Evolutionary conservation across 2,888 invertebrate species (phyloP).

Genomic region (Acanthosepion lycidas): DNA sequence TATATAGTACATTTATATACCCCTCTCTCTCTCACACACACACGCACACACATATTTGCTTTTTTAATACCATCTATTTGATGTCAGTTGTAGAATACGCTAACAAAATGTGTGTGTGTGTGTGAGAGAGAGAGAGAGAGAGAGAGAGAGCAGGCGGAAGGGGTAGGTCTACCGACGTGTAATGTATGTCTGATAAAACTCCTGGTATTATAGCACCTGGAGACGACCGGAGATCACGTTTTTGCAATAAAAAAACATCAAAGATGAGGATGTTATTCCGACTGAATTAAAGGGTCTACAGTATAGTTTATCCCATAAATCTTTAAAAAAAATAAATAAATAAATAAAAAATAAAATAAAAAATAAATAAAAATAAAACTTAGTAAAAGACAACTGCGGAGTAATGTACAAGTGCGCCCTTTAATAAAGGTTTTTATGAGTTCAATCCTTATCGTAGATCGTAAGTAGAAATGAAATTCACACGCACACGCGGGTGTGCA

Average conservation of each 20-base stretch:
- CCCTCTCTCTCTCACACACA: background rate
- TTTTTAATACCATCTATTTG: background rate
- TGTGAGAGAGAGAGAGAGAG: too few relatives aligned
- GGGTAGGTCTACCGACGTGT: background rate
- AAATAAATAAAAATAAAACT: too few relatives aligned
- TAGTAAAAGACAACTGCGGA: too few relatives aligned
- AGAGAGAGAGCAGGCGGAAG: background rate
- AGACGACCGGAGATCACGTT: background rate
- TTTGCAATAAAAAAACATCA: background rate
- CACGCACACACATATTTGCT: background rate
- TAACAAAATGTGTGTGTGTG: background rate
- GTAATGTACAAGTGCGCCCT: too few relatives aligned
- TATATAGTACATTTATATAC: background rate
- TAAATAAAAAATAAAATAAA: too few relatives aligned
- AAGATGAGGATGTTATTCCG: conserved; percentile 33
- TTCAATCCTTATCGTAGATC: too few relatives aligned
- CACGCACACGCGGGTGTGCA: too few relatives aligned
- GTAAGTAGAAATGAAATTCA: too few relatives aligned
- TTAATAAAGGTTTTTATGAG: too few relatives aligned
- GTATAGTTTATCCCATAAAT: background rate
- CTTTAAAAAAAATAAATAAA: background rate
- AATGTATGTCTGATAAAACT: conserved; percentile 33
- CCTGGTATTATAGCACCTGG: background rate
- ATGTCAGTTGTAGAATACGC: background rate
- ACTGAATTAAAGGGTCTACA: background rate